phyloP scores from a whole-genome alignment of 2,797 vertebrate species.

The Enteromius radiatus region DNA sequence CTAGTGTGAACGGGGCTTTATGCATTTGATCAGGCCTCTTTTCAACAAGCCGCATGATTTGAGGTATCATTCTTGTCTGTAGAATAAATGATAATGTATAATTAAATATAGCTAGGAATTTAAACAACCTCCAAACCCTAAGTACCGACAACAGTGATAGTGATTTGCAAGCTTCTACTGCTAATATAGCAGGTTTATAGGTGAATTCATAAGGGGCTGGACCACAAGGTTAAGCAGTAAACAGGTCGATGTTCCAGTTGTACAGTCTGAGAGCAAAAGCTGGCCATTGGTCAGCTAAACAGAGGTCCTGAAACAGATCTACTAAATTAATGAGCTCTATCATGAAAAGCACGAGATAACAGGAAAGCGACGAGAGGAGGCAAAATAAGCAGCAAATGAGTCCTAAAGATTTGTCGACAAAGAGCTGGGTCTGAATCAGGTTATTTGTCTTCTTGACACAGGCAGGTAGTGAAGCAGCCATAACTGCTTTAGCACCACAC shows the following conservation, averaged over 20 bases:
- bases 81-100: neutral
- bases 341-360: constrained; percentile 27
- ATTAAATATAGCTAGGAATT: neutral
- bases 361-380: constrained; percentile 46
- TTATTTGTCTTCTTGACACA: constrained; percentile 32
- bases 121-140: no score
- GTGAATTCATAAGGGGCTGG: neutral
- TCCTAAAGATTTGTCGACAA: constrained; percentile 60
- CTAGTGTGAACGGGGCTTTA: no score
- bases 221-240: constrained; percentile 46
- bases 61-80: neutral
- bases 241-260: constrained; percentile 45
- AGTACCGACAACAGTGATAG: neutral
- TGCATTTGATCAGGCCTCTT: neutral
- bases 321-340: constrained; percentile 62
- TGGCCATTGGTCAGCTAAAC: constrained; percentile 58
- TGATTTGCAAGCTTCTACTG: neutral
- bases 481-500: constrained; percentile 26
- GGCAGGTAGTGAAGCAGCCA: constrained; percentile 18
- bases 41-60: neutral
- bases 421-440: constrained; percentile 44
- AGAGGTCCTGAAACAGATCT: constrained; percentile 53
- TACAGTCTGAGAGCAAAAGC: constrained; percentile 52
- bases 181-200: neutral
- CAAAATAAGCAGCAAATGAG: constrained; percentile 66